These are phyloP conservation scores for Elanoides forficatus DNA, from an alignment of 2,113 vertebrate genomes.

Conservation along the genomic window DNA sequence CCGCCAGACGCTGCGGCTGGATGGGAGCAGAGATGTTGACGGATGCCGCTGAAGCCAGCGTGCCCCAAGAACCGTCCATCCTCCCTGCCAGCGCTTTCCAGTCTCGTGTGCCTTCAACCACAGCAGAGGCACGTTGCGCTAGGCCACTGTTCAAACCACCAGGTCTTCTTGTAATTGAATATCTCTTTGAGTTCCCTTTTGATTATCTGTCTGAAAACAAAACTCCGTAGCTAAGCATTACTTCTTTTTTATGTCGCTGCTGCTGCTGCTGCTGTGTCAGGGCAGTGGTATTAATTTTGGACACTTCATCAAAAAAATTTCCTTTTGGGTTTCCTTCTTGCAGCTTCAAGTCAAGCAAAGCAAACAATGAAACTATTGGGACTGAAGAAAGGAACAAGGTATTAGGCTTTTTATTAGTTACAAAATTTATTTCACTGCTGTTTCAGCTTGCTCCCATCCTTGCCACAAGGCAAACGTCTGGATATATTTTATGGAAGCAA, in stretches of 20 bases:
- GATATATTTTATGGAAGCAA: background rate
- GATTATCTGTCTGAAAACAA: slow-evolving; percentile 57
- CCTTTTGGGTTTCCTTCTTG: background rate
- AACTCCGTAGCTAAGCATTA: slow-evolving; percentile 46
- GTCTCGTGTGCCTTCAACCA: background rate
- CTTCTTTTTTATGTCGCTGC: slow-evolving; percentile 24
- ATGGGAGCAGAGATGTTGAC: background rate
- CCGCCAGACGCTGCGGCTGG: fast-evolving
- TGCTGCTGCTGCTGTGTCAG: background rate
- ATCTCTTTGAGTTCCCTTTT: background rate
- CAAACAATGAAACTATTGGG: slow-evolving; percentile 22
- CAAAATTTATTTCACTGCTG: slow-evolving; percentile 19
- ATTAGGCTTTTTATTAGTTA: slow-evolving; percentile 15
- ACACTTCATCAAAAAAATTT: background rate
- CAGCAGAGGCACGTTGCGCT: background rate
- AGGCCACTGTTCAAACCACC: background rate
- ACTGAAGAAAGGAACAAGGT: background rate
- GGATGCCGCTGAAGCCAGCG: fast-evolving
- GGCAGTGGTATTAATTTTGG: slow-evolving; percentile 19
- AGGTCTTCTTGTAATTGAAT: background rate
- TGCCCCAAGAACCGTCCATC: background rate
- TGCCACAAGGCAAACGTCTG: background rate
- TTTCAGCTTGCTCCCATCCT: background rate
- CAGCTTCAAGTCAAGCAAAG: slow-evolving; percentile 17
- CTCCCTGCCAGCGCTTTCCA: fast-evolving